phyloP scores from a whole-genome alignment of 1,140 invertebrate species.

The Colletes gigas region DNA sequence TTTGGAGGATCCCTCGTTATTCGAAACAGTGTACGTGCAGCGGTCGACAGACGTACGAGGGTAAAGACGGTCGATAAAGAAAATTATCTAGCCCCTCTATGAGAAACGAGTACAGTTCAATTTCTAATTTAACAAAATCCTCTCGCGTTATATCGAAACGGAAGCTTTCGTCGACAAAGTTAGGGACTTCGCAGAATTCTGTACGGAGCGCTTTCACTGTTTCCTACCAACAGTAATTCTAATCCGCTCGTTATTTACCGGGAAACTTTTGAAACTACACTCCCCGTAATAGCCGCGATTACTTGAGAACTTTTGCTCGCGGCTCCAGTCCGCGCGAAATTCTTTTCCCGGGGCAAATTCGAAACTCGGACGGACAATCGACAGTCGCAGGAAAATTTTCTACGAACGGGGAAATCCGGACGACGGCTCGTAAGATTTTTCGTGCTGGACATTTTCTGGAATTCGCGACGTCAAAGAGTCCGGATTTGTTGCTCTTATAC shows the following conservation, averaged over 20 bases:
- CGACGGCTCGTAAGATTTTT: neutral
- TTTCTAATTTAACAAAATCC: too few species aligned
- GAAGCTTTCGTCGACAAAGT: slow-evolving; percentile 17
- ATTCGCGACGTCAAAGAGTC: neutral
- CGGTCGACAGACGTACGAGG: too few species aligned
- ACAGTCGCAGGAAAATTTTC: neutral
- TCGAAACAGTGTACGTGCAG: too few species aligned
- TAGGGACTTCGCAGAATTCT: slow-evolving; percentile 32
- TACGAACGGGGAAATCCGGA: neutral
- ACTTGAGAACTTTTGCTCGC: slow-evolving; percentile 37
- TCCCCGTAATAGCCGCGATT: slow-evolving; percentile 54
- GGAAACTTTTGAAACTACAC: slow-evolving; percentile 48
- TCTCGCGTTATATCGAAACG: too few species aligned
- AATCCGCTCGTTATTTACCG: slow-evolving; percentile 56
- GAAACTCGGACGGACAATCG: neutral
- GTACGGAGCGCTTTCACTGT: slow-evolving; percentile 23
- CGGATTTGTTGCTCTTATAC: neutral
- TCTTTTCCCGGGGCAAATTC: slow-evolving; percentile 29
- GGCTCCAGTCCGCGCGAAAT: slow-evolving; percentile 27
- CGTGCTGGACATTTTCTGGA: neutral
- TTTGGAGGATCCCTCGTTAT: too few species aligned
- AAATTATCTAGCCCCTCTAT: too few species aligned
- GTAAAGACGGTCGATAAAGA: too few species aligned
- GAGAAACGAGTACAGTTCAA: too few species aligned
- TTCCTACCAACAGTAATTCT: slow-evolving; percentile 52